Conservation (phyloP, 2,113 vertebrate genomes). For the Cynopterus brachyotis region DNA sequence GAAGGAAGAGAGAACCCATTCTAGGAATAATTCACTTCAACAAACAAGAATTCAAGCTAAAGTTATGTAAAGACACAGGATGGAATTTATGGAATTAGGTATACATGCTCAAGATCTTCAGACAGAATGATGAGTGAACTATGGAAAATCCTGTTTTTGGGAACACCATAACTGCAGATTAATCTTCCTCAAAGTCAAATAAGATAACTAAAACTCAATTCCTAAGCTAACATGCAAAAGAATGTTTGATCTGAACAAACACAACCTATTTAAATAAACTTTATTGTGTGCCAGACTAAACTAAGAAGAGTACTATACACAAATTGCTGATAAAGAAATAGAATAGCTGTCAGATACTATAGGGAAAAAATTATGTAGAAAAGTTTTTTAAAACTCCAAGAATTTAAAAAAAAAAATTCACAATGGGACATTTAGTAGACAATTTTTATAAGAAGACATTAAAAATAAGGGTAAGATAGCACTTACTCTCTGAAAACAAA, state of each 20-base stretch:
- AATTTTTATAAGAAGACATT: neutral
- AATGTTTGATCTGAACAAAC: conserved; percentile 47
- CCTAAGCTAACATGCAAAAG: neutral
- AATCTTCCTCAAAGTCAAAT: neutral
- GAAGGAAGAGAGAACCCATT: neutral
- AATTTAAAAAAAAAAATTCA: neutral
- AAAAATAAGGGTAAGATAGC: neutral
- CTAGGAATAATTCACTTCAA: neutral
- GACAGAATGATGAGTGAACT: neutral
- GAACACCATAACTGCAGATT: neutral
- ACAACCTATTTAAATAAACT: conserved; percentile 47
- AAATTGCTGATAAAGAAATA: conserved; percentile 44
- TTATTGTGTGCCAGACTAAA: conserved; percentile 40
- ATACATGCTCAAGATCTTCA: neutral
- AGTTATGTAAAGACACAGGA: neutral
- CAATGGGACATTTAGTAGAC: neutral
- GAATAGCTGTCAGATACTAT: conserved; percentile 7
- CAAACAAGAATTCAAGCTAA: neutral
- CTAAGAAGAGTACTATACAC: conserved; percentile 10
- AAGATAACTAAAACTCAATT: neutral
- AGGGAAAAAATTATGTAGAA: neutral
- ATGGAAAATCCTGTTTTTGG: neutral
- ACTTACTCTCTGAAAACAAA: conserved; percentile 2
- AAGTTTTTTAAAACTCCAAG: neutral
- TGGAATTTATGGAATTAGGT: neutral